Conservation (phyloP, 1,140 invertebrate genomes). For the Berghia stephanieae region DNA sequence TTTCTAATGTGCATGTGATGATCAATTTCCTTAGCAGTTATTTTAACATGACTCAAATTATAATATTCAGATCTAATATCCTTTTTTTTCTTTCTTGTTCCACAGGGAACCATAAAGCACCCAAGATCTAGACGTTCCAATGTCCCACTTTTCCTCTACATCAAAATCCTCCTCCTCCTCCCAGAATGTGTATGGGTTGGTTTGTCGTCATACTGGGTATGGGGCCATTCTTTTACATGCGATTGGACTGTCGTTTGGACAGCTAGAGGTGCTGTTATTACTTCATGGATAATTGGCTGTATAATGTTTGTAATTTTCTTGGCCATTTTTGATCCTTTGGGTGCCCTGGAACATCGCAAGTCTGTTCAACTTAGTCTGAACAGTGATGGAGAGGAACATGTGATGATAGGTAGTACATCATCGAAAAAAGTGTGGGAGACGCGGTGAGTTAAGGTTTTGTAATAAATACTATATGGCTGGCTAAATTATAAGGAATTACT, state of each 20-base stretch:
- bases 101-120: slow-evolving; percentile 63
- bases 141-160: slow-evolving; percentile 63
- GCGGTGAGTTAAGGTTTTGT: slow-evolving; percentile 38
- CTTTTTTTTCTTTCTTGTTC: not conserved
- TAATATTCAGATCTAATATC: not conserved
- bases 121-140: slow-evolving; percentile 58
- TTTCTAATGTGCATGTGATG: too few relatives aligned
- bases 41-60: not conserved
- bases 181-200: slow-evolving; percentile 82
- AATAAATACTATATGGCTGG: too few relatives aligned
- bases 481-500: too few relatives aligned
- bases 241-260: slow-evolving; percentile 47
- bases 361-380: not conserved
- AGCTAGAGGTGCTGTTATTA: slow-evolving; percentile 75
- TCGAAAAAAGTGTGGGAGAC: slow-evolving; percentile 70
- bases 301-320: slow-evolving; percentile 79
- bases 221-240: slow-evolving; percentile 64
- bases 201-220: slow-evolving; percentile 84
- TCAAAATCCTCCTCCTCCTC: slow-evolving; percentile 72
- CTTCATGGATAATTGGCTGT: slow-evolving; percentile 81
- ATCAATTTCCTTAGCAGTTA: too few relatives aligned
- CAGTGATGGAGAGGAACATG: not conserved
- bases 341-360: slow-evolving; percentile 30
- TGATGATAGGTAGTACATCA: not conserved
- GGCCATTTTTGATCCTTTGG: slow-evolving; percentile 83